Percentiles rank a stretch among this genome's conserved stretches.
Conservation (phyloP, 92 coral and sea anemone species). For the Palythoa heliodiscus region DNA sequence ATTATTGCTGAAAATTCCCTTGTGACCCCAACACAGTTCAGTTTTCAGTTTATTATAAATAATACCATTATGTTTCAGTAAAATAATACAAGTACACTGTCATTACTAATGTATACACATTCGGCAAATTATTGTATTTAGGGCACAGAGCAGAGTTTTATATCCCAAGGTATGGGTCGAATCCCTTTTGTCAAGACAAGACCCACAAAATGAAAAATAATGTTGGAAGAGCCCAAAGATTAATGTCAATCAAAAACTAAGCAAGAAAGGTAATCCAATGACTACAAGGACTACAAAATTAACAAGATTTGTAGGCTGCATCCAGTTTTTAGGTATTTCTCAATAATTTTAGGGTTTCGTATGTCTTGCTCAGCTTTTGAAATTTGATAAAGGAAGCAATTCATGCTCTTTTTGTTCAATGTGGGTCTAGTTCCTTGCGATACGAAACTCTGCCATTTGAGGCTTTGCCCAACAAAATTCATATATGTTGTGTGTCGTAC, state of each 20-base stretch:
- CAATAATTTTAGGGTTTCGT: slow-evolving; percentile 26
- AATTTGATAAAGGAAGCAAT: slow-evolving; percentile 27
- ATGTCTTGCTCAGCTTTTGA: slow-evolving; percentile 23
- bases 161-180: slow-evolving; percentile 24
- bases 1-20: slow-evolving; percentile 22
- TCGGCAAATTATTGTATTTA: slow-evolving; percentile 18
- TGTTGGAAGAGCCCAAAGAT: slow-evolving; percentile 22
- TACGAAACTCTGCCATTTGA: slow-evolving; percentile 27
- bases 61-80: slow-evolving; percentile 26
- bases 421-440: slow-evolving; percentile 26
- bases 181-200: slow-evolving; percentile 26
- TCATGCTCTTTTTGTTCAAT: slow-evolving; percentile 23
- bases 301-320: slow-evolving; percentile 20
- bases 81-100: slow-evolving; percentile 25
- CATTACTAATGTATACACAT: slow-evolving; percentile 29
- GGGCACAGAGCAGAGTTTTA: slow-evolving; percentile 27
- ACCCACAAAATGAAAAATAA: slow-evolving; percentile 23
- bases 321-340: slow-evolving; percentile 31
- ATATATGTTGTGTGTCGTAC: slow-evolving; percentile 23
- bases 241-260: slow-evolving; percentile 28
- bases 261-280: slow-evolving; percentile 33
- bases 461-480: slow-evolving; percentile 28
- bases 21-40: slow-evolving; percentile 25
- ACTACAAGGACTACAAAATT: slow-evolving; percentile 29
- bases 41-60: slow-evolving; percentile 17